phyloP scores from a whole-genome alignment of 2,113 vertebrate genomes.

The Pachypanchax playfairii region DNA sequence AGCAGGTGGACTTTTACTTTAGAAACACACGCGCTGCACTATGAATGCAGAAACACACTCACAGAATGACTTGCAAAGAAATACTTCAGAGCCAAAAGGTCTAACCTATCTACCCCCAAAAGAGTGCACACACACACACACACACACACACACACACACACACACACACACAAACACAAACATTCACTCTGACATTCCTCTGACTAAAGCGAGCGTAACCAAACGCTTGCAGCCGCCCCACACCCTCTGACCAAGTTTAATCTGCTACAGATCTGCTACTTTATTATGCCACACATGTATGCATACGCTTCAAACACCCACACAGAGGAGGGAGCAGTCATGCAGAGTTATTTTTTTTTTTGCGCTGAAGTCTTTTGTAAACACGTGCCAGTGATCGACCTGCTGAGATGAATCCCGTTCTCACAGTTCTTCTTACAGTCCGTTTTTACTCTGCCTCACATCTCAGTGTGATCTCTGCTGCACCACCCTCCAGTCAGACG shows the following conservation, averaged over 20 bases:
- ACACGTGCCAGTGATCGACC: conserved; percentile 65
- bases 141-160: conserved; percentile 32
- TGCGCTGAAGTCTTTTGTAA: conserved; percentile 58
- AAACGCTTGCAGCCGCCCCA: conserved; percentile 46
- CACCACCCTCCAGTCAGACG: conserved; percentile 17
- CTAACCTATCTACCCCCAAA: conserved; percentile 18
- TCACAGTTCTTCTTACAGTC: conserved; percentile 38
- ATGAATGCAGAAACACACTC: too few relatives aligned
- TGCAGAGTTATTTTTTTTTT: conserved; percentile 48
- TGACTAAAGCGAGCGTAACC: conserved; percentile 60
- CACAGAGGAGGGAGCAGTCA: conserved; percentile 1
- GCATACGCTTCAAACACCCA: conserved; percentile 30
- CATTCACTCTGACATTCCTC: conserved; percentile 52
- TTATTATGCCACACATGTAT: conserved; percentile 23
- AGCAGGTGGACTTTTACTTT: conserved; percentile 62
- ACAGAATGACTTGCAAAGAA: conserved; percentile 27
- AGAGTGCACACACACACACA: conserved; percentile 26
- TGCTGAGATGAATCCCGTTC: conserved; percentile 65
- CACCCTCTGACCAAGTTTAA: conserved; percentile 38
- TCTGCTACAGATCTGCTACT: conserved; percentile 22
- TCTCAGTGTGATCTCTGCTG: conserved; percentile 40
- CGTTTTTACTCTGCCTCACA: conserved; percentile 44
- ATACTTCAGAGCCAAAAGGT: conserved; percentile 58
- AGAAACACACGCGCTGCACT: conserved; percentile 23
- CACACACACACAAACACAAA: conserved; percentile 26